phyloP scores from a whole-genome alignment of 2,113 vertebrate species.

The Anoura caudifer region DNA sequence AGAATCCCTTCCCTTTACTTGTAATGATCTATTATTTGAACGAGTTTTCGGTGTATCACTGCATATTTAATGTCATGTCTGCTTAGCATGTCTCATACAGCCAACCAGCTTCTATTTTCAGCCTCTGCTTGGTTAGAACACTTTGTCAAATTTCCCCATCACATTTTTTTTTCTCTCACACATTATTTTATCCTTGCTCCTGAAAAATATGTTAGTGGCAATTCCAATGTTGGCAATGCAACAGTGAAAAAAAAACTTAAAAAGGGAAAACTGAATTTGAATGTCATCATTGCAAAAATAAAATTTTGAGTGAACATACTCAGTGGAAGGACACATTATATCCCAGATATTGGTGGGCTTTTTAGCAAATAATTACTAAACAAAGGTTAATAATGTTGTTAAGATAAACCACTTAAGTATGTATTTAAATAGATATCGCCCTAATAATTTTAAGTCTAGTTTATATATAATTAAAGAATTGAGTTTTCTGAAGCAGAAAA shows the following conservation, averaged over 20 bases:
- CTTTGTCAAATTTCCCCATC: constrained; percentile 68
- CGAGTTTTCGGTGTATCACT: not conserved
- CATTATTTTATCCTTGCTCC: constrained; percentile 62
- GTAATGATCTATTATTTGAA: not conserved
- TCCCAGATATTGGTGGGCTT: not conserved
- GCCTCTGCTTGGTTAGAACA: constrained; percentile 59
- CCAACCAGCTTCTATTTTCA: constrained; percentile 64
- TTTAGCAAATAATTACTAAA: constrained; percentile 17
- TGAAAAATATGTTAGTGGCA: constrained; percentile 68
- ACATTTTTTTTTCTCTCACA: constrained; percentile 51
- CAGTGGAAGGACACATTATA: not conserved
- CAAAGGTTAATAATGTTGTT: constrained; percentile 2
- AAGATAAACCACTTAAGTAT: constrained; percentile 26
- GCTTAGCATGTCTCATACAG: constrained; percentile 51
- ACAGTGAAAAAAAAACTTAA: constrained; percentile 22
- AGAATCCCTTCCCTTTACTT: not conserved
- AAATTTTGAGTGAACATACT: not conserved
- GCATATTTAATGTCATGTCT: constrained; percentile 55
- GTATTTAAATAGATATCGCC: constrained; percentile 23
- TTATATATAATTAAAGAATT: constrained; percentile 27
- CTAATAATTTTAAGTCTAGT: not conserved
- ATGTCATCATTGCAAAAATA: constrained; percentile 51
- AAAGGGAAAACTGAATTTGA: constrained; percentile 58
- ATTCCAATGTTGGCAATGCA: constrained; percentile 65
- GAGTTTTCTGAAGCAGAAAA: not conserved